Base-by-base conservation (phyloP, 2,113 vertebrate species). In the Climacteris rufus region DNA sequence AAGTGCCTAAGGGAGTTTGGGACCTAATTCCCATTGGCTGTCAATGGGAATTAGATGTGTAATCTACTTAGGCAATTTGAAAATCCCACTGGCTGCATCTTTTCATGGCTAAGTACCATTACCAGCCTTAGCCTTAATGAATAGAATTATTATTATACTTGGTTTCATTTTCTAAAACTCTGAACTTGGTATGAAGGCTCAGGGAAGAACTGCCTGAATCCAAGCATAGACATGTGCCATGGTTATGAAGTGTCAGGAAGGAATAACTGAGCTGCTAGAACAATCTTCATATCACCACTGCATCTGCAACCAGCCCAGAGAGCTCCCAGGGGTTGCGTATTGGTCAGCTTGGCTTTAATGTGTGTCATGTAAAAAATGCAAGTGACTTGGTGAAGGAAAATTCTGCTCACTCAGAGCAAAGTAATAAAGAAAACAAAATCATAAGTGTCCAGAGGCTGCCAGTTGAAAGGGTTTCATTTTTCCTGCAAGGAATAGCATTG, bases 81-180 rank as follows among this genome's bases (percentile, higher is more conserved):
- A 97, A 96, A 95, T 96, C 93, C 92, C 78, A 93, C 90, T 96
- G 92, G 92, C 96, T 96, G 90, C 87, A 96, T 96, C 95, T 97
- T 96, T 97, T 96, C 90, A 94, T 90, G 92, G 63, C 85, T 96
- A 92, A 96, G 83, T 94, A 94, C 92, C 79, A 93, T 96, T 94
- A 95, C 87, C 91, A 94, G 77, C 84, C 87, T 95, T 96, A 93
- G 79, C 82, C 79, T 65, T 94, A 86, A 94, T 97, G 95, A 94
- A 93, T 86, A 94, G 96, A 95, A 96, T 96, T 95, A 96, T 95
- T 96, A 96, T 93, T 90, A 81, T 92, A 96, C 53, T 82, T 89
- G 87, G 77, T 95, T 95, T 89, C 49, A 49, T 97, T 96, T 96
- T 65, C 83, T 91, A 87, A 82, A 94, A 93, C 61, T 92, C 64